These are phyloP conservation scores for Bugulina stolonifera DNA, from an alignment of 2,888 invertebrate genomes.

Conservation along the genomic window DNA sequence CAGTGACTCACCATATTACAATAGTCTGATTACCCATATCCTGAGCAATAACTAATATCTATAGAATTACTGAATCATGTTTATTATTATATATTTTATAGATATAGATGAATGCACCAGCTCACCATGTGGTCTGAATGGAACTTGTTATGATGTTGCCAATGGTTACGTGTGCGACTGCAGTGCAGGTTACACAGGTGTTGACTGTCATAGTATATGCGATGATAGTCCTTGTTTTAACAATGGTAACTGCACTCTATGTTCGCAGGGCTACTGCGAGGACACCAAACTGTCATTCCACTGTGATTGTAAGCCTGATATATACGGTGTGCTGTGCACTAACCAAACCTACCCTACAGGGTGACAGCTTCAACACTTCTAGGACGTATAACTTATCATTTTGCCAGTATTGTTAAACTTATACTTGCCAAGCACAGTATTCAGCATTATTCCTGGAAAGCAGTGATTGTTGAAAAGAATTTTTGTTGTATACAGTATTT, in stretches of 20 bases:
- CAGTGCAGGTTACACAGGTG: conserved; percentile 12
- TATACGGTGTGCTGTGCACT: conserved; percentile 7
- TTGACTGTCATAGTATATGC: conserved; percentile 29
- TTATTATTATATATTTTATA: too few species aligned
- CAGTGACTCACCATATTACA: too few species aligned
- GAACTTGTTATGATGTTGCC: background rate
- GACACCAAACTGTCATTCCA: conserved; percentile 11
- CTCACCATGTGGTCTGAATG: conserved; percentile 7
- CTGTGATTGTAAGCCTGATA: background rate
- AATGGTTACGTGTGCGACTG: conserved; percentile 13
- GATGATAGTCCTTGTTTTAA: conserved; percentile 20
- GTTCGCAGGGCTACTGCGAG: conserved; percentile 9
- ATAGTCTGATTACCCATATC: too few species aligned
- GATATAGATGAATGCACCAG: conserved; percentile 8
- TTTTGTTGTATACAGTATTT: too few species aligned
- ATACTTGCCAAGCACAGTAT: too few species aligned
- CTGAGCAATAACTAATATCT: too few species aligned
- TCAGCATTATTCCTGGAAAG: too few species aligned
- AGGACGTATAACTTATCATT: too few species aligned
- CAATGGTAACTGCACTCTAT: conserved; percentile 15
- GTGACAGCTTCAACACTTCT: background rate
- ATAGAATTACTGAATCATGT: too few species aligned
- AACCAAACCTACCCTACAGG: background rate
- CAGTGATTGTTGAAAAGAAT: too few species aligned
- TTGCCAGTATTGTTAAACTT: too few species aligned